Base-by-base conservation (phyloP, 23 tunicate genomes). In the Ascidia mentula region DNA sequence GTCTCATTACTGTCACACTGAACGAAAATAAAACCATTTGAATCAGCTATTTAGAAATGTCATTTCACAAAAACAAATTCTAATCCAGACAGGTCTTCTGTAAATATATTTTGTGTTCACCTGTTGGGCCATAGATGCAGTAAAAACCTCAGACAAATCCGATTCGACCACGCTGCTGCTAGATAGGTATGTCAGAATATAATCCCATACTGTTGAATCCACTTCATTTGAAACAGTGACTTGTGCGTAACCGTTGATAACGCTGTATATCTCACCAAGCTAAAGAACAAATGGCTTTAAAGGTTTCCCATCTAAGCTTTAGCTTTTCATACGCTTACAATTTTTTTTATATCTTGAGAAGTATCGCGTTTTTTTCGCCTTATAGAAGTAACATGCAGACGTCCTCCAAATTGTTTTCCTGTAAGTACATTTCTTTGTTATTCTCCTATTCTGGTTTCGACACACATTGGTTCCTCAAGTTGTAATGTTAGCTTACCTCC, bases 171-270 rank as follows among this genome's bases (percentile, higher is more conserved):
- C 78, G 17, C 46, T 18, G n/a, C 38, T 30, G 24, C 30, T 35
- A 2, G 46, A 22, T 22, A 2, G 34, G 30, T 74, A 74, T 5
- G 37, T 39, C 34, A 38, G 38, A 2, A 31, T 18, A 32, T 74
- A 74, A 35, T 74, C 53, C 78, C 78, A 74, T 37, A 74, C 53
- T 28, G 30, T 73, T 39, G 46, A 1, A 20, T 46, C 13, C 0
- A 32, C 4, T 38, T 74, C 53, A 2, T 31, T 36, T 6, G 37
- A 4, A 39, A 38, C 37, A 17, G 13, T 36, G 22, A 35, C 53
- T 15, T 35, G n/a, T 28, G 18, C 4, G 18, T 36, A 74, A 6
- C 53, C 78, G 18, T 33, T 32, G 22, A 46, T 37, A 17, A 5
- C 37, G 46, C 38, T 38, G 18, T 74, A 74, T 1, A 18, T 46